Conservation (phyloP, 2,797 vertebrate species). For the Sebastes itinus region DNA sequence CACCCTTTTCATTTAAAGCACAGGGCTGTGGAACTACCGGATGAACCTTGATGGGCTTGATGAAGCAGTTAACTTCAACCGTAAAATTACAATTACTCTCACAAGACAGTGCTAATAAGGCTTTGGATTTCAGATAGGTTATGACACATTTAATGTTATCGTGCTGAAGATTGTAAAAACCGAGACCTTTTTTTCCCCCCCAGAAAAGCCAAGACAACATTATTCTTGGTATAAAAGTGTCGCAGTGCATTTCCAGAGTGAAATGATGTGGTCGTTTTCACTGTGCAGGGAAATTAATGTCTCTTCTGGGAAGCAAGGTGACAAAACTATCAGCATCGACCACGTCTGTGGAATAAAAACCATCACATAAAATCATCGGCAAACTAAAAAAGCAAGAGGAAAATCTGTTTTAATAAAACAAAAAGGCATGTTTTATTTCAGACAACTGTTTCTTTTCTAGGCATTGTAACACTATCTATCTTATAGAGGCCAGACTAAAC, state of each 20-base stretch:
- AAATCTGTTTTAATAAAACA: neutral
- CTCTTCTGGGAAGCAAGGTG: conserved; percentile 13
- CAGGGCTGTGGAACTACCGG: neutral
- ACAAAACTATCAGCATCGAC: conserved; percentile 9
- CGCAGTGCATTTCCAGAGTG: conserved; percentile 19
- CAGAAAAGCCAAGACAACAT: conserved; percentile 33
- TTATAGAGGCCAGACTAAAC: conserved; percentile 36
- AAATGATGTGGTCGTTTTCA: conserved; percentile 21
- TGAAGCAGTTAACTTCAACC: conserved; percentile 9
- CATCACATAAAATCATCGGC: neutral
- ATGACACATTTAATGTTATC: conserved; percentile 40
- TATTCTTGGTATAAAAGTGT: conserved; percentile 47
- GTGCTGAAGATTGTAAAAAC: conserved; percentile 42
- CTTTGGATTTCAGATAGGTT: conserved; percentile 12
- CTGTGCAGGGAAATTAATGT: conserved; percentile 10
- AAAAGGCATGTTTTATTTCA: neutral
- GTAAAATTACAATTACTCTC: conserved; percentile 24
- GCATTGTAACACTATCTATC: neutral
- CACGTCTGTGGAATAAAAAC: conserved; percentile 18
- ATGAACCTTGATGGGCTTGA: neutral
- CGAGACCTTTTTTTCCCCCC: conserved; percentile 5
- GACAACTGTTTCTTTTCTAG: neutral
- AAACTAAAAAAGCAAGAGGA: neutral
- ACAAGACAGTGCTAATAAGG: conserved; percentile 15
- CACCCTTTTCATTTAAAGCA: neutral